Evolutionary conservation across 2,113 vertebrate species (phyloP), one percentile per base, ranked within the genome.

Genomic region (Coptodon bakossiorum): DNA sequence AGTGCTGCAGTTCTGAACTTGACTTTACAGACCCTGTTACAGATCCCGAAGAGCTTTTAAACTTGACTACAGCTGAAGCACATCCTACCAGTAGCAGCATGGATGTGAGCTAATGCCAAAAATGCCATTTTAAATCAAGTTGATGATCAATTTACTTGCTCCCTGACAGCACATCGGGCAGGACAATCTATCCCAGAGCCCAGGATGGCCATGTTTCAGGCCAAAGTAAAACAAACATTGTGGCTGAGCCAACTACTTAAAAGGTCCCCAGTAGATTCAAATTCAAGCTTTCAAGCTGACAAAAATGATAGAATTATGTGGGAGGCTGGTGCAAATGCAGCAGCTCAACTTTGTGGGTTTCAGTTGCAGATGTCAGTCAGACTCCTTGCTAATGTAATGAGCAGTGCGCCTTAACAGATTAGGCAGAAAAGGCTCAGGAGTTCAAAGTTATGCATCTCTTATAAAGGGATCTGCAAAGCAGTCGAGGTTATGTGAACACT

Each of bases 101-200:
- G 27, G 78, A 82, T 71, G 80, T 88, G 76, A 90, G 36, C 36
- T 82, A 34, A 52, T 91, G 87, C 79, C 89, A 90, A 86, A 92
- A 91, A 85, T 88, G 80, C 63, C 84, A 88, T 86, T 91, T 90
- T 91, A 80, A 95, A 94, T 93, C 61, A 93, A 91, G 82, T 24
- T 86, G 81, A 91, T 82, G 89, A 92, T 93, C 86, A 82, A 90
- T 95, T 93, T 86, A 84, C 84, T 88, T 11, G 34, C 89, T 79
- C 84, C 52, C 17, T 91, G 83, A 90, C 88, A 82, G 90, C 16
- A 6, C 88, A 84, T 59, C 3, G 12, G 76, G 57, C 81, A 78
- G 81, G 73, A 86, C 56, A 80, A 91, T 93, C 80, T 63, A 53
- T 95, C 85, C 90, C 83, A 71, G 78, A 78, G 84, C 61, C 68